Base-by-base conservation (phyloP, 2,113 vertebrate genomes). In the Grallaria varia region DNA sequence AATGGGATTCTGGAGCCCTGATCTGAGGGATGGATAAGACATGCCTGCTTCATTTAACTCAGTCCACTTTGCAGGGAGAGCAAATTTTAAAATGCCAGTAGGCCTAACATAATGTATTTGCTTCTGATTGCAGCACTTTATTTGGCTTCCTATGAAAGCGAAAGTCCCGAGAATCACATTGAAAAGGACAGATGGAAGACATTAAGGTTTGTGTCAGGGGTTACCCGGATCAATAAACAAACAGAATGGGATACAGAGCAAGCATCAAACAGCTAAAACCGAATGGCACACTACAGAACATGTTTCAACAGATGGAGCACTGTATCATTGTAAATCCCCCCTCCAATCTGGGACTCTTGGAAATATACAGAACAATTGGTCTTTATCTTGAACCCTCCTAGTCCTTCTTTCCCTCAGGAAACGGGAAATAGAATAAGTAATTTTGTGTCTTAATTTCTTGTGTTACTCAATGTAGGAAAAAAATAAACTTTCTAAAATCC, bases 161-260 rank as follows among this genome's bases (percentile, higher is more conserved):
- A 99, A 96, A 98, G 99, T 62, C 99, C 99, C 7, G 99, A 99
- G 97, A 99, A 99, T 97, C 98, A 99, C 93, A 91, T 98, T 96
- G 99, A 99, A 96, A 99, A 99, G 93, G 99, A 99, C 98, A 98
- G 99, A 97, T 99, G 99, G 99, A 99, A 99, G 98, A 98, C 98
- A 90, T 98, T 99, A 81, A 99, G 99, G 99, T 99, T 95, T 81
- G 98, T 98, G 77, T 92, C 87, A 88, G 75, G 79, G 88, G 83
- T 89, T 71, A 20, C 35, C 53, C 11, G 3, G 89, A 80, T 90
- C 47, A 35, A 15, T 87, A 55, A 52, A 73, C 87, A 82, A 63
- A 31, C 27, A 87, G 82, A 55, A 74, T 62, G 64, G 79, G 50
- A 39, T 27, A 42, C 39, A 63, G 22, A 50, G 62, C 64, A 63